These are phyloP conservation scores for Chaetops frenatus DNA, from an alignment of 2,113 vertebrate genomes.

Conservation along the genomic window DNA sequence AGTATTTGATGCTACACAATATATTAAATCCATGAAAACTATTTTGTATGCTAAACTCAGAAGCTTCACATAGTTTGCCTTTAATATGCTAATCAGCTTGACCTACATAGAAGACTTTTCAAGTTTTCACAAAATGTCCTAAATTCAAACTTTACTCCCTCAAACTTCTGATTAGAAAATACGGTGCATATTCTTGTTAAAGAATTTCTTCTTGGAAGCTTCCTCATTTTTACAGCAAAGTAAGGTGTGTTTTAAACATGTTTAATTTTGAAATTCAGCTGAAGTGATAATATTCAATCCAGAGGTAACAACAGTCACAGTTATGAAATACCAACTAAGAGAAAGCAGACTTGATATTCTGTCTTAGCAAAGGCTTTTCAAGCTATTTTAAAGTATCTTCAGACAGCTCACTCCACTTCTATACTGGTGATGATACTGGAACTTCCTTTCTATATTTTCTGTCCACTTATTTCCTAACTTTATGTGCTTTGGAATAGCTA, in stretches of 20 bases:
- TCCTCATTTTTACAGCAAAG: neutral
- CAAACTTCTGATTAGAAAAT: neutral
- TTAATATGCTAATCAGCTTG: constrained; percentile 49
- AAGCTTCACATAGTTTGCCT: constrained; percentile 5
- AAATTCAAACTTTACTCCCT: constrained; percentile 4
- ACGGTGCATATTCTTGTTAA: neutral
- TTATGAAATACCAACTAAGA: neutral
- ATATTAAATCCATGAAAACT: neutral
- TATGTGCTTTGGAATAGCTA: neutral
- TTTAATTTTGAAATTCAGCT: neutral
- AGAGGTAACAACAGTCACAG: neutral
- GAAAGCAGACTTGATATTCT: neutral
- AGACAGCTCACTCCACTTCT: neutral
- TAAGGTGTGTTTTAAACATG: neutral
- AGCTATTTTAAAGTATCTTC: neutral
- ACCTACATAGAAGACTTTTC: constrained; percentile 32
- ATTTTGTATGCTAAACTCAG: constrained; percentile 27
- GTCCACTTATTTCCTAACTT: neutral
- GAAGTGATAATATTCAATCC: neutral
- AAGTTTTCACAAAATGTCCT: neutral
- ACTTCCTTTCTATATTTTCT: neutral
- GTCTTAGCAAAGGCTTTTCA: neutral
- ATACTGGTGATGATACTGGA: neutral
- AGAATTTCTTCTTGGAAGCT: neutral
- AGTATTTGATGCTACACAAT: neutral